These are phyloP conservation scores for Bos javanicus DNA, from an alignment of 2,113 vertebrate genomes.

Conservation along the genomic window DNA sequence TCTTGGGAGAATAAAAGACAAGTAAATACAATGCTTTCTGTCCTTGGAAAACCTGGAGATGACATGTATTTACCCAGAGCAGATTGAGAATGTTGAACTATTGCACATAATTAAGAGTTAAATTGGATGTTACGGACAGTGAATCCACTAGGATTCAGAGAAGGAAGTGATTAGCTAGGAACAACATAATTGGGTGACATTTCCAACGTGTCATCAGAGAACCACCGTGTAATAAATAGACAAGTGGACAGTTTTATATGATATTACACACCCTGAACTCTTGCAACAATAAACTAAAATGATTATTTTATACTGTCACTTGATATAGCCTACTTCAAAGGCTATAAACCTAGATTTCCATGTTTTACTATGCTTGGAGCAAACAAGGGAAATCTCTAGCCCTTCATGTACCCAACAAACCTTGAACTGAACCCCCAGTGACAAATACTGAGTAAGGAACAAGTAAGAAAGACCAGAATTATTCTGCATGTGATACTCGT, in stretches of 20 bases:
- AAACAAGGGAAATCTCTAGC: neutral
- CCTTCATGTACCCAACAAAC: neutral
- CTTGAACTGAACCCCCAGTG: neutral
- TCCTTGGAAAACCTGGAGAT: neutral
- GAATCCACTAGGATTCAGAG: neutral
- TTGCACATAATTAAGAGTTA: slow-evolving; percentile 8
- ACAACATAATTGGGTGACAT: neutral
- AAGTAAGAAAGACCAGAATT: neutral
- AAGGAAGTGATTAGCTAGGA: neutral
- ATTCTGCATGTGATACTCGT: neutral
- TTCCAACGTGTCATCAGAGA: neutral
- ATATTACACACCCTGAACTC: neutral
- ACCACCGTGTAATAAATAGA: neutral
- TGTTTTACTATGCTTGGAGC: neutral
- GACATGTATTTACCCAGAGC: neutral
- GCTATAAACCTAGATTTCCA: neutral
- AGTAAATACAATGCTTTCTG: neutral
- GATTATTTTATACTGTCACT: neutral
- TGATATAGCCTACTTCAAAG: neutral
- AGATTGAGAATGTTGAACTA: neutral
- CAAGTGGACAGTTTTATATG: neutral
- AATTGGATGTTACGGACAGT: neutral
- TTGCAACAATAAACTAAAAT: neutral
- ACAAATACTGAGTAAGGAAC: neutral
- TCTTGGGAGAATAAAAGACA: neutral